These are phyloP conservation scores for Cardiocondyla obscurior DNA, from an alignment of 1,140 invertebrate species.

Conservation along the genomic window DNA sequence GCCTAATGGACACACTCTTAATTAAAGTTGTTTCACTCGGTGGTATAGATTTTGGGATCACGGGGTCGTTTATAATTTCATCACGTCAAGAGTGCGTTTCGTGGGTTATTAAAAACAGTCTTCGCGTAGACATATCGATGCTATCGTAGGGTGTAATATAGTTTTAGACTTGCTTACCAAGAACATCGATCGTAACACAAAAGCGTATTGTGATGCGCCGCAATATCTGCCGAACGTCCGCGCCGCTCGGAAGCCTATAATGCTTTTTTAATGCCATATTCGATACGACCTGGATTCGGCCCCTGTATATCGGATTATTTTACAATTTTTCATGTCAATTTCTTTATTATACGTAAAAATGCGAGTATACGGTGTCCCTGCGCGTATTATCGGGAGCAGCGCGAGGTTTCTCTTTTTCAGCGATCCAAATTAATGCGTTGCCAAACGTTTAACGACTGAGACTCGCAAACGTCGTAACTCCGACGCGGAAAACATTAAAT, in stretches of 20 bases:
- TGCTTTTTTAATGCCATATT: conserved; percentile 19
- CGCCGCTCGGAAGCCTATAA: neutral
- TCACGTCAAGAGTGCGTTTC: neutral
- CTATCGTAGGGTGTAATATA: neutral
- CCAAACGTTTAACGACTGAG: neutral
- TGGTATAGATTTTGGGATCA: neutral
- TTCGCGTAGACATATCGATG: neutral
- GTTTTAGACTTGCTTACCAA: neutral
- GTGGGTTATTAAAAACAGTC: neutral
- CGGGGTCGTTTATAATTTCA: neutral
- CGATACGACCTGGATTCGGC: neutral
- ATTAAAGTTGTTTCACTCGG: conserved; percentile 54
- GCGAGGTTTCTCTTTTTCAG: neutral
- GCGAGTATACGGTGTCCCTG: neutral
- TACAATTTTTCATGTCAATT: conserved; percentile 10
- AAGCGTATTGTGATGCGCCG: conserved; percentile 15
- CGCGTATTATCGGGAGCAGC: neutral
- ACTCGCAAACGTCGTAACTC: neutral
- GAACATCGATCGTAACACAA: conserved; percentile 17
- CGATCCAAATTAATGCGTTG: neutral
- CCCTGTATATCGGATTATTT: neutral
- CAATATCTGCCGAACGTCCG: conserved; percentile 29
- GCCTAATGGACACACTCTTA: conserved; percentile 64
- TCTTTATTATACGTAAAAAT: neutral
- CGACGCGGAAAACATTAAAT: neutral